Conservation (phyloP, 2,888 invertebrate species). For the Agelastica alni region DNA sequence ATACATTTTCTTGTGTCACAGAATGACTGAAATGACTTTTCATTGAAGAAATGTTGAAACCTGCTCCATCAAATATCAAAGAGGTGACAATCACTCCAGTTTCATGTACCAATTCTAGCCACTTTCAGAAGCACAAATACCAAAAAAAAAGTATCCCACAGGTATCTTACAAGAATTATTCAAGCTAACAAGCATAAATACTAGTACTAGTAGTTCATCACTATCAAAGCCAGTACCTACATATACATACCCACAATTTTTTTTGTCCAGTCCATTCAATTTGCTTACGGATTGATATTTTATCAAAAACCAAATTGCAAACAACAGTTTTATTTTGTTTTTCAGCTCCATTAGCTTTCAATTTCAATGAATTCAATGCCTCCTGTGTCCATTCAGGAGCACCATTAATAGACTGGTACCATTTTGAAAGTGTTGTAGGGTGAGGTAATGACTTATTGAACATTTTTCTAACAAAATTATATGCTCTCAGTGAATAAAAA, state of each 20-base stretch:
- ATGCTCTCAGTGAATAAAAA: conserved; percentile 36
- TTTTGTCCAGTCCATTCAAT: conserved; percentile 37
- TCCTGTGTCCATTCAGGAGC: conserved; percentile 37
- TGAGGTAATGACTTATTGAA: conserved; percentile 44
- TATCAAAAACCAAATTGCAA: conserved; percentile 40
- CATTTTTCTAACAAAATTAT: conserved; percentile 44
- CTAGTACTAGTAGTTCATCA: conserved; percentile 36
- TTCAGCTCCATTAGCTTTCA: conserved; percentile 6
- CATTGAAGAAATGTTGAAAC: background rate
- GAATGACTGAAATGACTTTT: conserved; percentile 29
- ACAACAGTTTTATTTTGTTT: conserved; percentile 16
- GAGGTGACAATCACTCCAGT: conserved; percentile 12
- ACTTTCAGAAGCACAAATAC: conserved; percentile 28
- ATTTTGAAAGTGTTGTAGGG: conserved; percentile 41
- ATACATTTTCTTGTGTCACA: conserved; percentile 23
- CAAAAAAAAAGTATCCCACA: conserved; percentile 37
- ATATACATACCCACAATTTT: conserved; percentile 40
- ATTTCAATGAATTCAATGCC: conserved; percentile 7
- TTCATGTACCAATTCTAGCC: conserved; percentile 26
- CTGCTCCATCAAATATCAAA: conserved; percentile 8
- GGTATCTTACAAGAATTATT: no score
- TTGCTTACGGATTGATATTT: conserved; percentile 41
- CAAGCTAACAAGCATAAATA: no score
- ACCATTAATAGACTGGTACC: conserved; percentile 43
- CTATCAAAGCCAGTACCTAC: conserved; percentile 36